These are phyloP conservation scores for Lagorchestes hirsutus DNA, from an alignment of 2,797 vertebrate genomes.

Conservation along the genomic window DNA sequence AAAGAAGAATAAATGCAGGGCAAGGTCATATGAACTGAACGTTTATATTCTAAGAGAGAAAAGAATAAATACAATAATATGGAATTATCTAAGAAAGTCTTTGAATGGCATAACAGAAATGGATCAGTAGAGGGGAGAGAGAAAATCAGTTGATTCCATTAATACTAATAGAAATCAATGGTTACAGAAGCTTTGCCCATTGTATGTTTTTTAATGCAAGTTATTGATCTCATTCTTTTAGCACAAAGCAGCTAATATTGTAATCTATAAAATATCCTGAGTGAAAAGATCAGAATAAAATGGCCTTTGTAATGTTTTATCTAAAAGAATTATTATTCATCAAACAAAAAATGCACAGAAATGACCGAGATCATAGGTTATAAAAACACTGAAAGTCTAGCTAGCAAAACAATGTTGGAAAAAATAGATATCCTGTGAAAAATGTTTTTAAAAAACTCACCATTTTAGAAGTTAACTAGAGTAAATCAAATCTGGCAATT, in stretches of 20 bases:
- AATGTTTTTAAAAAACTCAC: constrained; percentile 62
- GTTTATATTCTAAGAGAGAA: neutral
- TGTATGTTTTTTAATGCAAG: constrained; percentile 53
- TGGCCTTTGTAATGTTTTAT: constrained; percentile 43
- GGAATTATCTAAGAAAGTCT: neutral
- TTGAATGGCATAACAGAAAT: constrained; percentile 21
- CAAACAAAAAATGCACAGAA: constrained; percentile 61
- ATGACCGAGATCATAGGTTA: constrained; percentile 22
- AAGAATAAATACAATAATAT: neutral
- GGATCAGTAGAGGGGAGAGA: neutral
- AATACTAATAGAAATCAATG: constrained; percentile 20
- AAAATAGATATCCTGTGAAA: constrained; percentile 56
- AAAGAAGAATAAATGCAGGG: neutral
- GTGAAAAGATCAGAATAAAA: constrained; percentile 46
- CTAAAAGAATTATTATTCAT: constrained; percentile 47
- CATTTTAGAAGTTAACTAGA: constrained; percentile 58
- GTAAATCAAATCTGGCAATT: constrained; percentile 59
- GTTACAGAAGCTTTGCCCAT: constrained; percentile 39
- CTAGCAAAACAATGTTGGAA: constrained; percentile 32
- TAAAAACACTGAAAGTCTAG: constrained; percentile 45
- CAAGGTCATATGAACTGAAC: neutral
- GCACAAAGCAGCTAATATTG: constrained; percentile 35
- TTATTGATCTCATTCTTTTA: constrained; percentile 65
- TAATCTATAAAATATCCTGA: constrained; percentile 42
- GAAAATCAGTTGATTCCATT: neutral